A percentile compares a stretch with the other conserved stretches of the same genome.
These are phyloP conservation scores for Amblyjoppa proteus DNA, from an alignment of 2,888 invertebrate genomes.

Conservation along the genomic window DNA sequence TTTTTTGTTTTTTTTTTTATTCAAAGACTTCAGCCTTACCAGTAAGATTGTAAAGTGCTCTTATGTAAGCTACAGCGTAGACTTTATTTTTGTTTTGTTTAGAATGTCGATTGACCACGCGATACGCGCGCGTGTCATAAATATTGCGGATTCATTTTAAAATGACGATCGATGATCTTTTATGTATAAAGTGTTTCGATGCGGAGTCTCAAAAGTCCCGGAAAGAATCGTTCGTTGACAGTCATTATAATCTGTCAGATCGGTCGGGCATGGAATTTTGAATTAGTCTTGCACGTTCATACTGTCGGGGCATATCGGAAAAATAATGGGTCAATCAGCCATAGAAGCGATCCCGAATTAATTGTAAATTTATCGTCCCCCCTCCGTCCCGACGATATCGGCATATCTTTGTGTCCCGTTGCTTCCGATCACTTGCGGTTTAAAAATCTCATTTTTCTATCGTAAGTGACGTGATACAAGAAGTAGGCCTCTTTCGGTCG, in stretches of 20 bases:
- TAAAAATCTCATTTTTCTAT: too few relatives aligned
- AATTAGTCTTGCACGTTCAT: not conserved
- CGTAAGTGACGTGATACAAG: too few relatives aligned
- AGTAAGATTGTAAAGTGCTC: not conserved
- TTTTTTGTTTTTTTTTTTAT: not conserved
- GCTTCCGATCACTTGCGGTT: too few relatives aligned
- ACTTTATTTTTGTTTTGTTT: not conserved
- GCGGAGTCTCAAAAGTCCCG: constrained; percentile 4
- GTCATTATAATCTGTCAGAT: not conserved
- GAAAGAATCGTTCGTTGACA: not conserved
- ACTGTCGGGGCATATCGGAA: too few relatives aligned
- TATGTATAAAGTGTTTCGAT: not conserved
- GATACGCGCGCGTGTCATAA: not conserved
- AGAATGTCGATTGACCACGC: not conserved
- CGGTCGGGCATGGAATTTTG: not conserved
- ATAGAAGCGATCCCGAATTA: not conserved
- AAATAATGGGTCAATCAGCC: not conserved
- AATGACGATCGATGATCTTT: constrained; percentile 4
- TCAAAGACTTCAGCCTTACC: not conserved
- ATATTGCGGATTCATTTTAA: constrained; percentile 2
- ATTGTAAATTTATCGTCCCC: not conserved
- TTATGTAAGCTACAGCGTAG: not conserved
- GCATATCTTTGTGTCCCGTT: too few relatives aligned
- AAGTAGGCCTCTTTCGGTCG: too few relatives aligned
- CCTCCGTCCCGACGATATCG: too few relatives aligned